Conservation (phyloP, 2,113 vertebrate species). For the Megalops atlanticus region DNA sequence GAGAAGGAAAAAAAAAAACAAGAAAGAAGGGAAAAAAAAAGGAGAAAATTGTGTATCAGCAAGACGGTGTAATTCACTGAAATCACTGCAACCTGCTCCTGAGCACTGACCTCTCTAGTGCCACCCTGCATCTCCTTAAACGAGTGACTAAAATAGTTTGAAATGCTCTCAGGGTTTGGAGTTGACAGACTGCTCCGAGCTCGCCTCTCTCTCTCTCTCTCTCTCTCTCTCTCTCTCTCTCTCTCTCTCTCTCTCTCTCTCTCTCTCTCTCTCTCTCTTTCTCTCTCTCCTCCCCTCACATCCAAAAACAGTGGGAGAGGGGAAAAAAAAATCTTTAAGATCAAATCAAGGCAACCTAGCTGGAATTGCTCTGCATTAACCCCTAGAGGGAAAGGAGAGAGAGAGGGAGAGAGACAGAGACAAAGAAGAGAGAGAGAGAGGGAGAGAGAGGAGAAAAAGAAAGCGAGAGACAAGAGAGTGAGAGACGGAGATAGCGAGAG, state of each 20-base stretch:
- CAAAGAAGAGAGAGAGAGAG: conserved; percentile 28
- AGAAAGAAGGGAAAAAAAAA: not conserved
- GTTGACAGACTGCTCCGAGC: conserved; percentile 31
- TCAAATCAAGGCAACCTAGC: conserved; percentile 40
- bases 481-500: conserved; percentile 12
- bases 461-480: conserved; percentile 36
- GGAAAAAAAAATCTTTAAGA: conserved; percentile 22
- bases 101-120: conserved; percentile 54
- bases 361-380: conserved; percentile 59
- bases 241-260: not conserved
- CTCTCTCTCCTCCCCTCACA: conserved; percentile 5
- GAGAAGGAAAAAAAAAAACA: not conserved
- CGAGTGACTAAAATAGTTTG: conserved; percentile 57
- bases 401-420: conserved; percentile 13
- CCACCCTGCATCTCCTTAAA: conserved; percentile 46
- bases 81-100: conserved; percentile 38
- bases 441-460: conserved; percentile 28
- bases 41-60: conserved; percentile 7
- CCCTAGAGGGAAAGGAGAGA: conserved; percentile 51
- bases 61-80: conserved; percentile 22
- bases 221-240: not conserved
- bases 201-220: not conserved
- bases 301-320: not conserved
- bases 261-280: not conserved
- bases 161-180: conserved; percentile 47